phyloP scores from a whole-genome alignment of 2,888 invertebrate species.

The Bedellia somnulentella region DNA sequence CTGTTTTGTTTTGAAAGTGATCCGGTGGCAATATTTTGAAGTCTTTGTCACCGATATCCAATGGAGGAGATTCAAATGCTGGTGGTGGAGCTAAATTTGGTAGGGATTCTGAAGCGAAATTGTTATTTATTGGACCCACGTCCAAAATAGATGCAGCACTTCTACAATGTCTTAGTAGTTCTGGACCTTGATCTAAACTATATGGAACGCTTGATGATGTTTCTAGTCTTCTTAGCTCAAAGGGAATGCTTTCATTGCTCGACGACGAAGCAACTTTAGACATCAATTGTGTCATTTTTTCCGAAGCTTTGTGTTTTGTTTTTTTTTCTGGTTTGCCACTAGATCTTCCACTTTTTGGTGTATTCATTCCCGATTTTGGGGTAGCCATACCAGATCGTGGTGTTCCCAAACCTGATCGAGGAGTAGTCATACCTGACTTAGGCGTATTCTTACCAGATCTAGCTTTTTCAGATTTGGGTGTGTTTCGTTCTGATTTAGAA shows the following conservation, averaged over 20 bases:
- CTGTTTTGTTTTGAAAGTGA: constrained; percentile 45
- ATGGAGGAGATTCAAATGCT: constrained; percentile 60
- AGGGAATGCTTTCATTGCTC: constrained; percentile 59
- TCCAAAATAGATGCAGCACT: constrained; percentile 61
- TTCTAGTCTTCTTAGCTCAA: constrained; percentile 49
- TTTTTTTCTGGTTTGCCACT: constrained; percentile 50
- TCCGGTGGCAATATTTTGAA: constrained; percentile 54
- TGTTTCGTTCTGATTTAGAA: constrained; percentile 49
- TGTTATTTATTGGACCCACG: constrained; percentile 54
- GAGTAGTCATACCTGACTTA: constrained; percentile 43
- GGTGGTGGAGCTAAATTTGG: constrained; percentile 70
- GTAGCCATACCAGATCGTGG: constrained; percentile 45
- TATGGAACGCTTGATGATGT: constrained; percentile 68
- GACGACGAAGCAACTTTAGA: constrained; percentile 63
- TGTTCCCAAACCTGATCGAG: constrained; percentile 42
- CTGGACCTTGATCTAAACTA: constrained; percentile 55
- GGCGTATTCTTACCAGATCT: constrained; percentile 49
- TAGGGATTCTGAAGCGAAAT: constrained; percentile 68
- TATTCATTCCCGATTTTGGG: constrained; percentile 44
- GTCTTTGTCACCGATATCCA: constrained; percentile 51
- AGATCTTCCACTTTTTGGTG: constrained; percentile 63
- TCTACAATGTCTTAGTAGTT: constrained; percentile 53
- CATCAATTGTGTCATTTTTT: constrained; percentile 56
- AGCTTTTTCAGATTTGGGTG: constrained; percentile 46
- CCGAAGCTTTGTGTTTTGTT: constrained; percentile 47